Conservation (phyloP, 2,888 invertebrate genomes). For the Leucophenga maculata region DNA sequence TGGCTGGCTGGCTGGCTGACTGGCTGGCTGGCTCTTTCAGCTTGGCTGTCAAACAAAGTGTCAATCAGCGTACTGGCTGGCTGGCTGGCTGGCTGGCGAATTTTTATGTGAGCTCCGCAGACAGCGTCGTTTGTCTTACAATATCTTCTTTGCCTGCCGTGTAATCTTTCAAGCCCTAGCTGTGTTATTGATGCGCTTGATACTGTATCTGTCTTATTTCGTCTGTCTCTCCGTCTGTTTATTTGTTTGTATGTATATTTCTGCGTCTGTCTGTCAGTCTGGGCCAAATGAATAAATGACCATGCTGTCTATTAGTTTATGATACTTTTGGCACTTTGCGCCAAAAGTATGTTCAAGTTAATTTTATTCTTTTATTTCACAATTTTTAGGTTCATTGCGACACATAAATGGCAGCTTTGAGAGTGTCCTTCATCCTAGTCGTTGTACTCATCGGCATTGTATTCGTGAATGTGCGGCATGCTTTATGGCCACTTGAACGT, state of each 20-base stretch:
- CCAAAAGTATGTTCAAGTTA: constrained; percentile 13
- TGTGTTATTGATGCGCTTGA: not conserved
- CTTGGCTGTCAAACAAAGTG: constrained; percentile 11
- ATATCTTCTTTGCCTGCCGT: too few relatives aligned
- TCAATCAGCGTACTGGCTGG: not conserved
- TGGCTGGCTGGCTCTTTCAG: constrained; percentile 3
- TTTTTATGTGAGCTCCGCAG: too few relatives aligned
- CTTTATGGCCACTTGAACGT: constrained; percentile 21
- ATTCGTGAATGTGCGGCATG: not conserved
- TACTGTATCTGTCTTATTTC: too few relatives aligned
- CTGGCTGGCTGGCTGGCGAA: not conserved
- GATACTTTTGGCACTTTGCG: constrained; percentile 20
- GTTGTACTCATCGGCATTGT: not conserved
- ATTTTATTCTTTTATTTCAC: constrained; percentile 10
- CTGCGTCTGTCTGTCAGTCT: too few relatives aligned
- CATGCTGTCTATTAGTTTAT: constrained; percentile 7
- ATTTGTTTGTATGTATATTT: too few relatives aligned
- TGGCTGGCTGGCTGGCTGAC: constrained; percentile 39
- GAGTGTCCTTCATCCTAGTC: not conserved
- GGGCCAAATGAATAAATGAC: not conserved
- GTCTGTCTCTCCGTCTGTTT: too few relatives aligned
- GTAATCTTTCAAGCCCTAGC: not conserved
- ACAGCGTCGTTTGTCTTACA: too few relatives aligned
- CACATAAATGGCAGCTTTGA: not conserved
- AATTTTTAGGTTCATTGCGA: not conserved